Evolutionary conservation across 2,113 vertebrate species (phyloP).

Genomic region (Cynocephalus volans): DNA sequence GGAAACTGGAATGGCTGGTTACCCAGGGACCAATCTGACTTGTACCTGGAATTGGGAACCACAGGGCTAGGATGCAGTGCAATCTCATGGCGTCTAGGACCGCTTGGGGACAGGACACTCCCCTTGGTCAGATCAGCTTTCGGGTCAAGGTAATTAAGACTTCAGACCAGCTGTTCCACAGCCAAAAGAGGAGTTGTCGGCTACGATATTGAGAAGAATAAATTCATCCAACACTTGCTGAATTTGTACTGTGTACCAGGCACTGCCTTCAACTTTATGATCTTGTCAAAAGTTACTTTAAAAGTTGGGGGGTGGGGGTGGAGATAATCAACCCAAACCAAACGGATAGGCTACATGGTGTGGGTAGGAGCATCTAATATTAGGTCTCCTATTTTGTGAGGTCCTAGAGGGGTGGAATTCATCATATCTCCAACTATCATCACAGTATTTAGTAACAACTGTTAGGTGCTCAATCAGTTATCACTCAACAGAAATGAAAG

Average conservation of each 20-base stretch:
- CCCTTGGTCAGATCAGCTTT: accelerated
- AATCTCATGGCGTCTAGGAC: neutral
- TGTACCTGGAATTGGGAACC: neutral
- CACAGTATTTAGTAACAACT: neutral
- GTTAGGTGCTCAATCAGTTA: neutral
- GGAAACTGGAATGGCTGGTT: neutral
- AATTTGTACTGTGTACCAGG: neutral
- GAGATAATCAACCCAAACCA: neutral
- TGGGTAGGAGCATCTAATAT: neutral
- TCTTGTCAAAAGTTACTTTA: neutral
- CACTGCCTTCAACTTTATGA: neutral
- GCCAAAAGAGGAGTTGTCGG: neutral
- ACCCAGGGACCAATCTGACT: neutral
- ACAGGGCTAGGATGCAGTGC: neutral
- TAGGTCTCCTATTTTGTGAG: neutral
- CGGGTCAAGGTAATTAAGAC: neutral
- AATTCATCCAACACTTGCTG: neutral
- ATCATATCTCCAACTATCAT: neutral
- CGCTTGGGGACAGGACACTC: neutral
- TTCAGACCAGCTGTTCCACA: neutral
- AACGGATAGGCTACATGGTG: neutral
- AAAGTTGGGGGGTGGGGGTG: neutral
- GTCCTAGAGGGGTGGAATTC: neutral
- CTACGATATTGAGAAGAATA: neutral
- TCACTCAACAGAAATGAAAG: neutral